These are phyloP conservation scores for Rhodinocichla rosea DNA, from an alignment of 2,113 vertebrate genomes.

Conservation along the genomic window DNA sequence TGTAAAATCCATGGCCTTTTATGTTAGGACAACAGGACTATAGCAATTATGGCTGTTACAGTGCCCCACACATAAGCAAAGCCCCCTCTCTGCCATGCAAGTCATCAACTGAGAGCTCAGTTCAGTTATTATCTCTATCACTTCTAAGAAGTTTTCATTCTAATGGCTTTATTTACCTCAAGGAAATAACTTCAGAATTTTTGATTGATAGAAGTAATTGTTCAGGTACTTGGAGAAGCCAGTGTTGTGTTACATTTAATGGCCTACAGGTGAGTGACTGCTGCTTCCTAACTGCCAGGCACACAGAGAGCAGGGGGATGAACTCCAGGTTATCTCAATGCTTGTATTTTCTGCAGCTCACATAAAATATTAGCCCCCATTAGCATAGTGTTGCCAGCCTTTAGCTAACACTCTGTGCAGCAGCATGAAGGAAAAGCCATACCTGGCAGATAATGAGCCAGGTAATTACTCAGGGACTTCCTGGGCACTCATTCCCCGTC, in stretches of 20 bases:
- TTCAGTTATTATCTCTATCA: not conserved
- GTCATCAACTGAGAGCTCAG: not conserved
- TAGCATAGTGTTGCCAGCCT: not conserved
- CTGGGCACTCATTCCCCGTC: not conserved
- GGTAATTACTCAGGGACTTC: not conserved
- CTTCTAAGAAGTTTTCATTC: not conserved
- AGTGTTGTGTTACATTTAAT: not conserved
- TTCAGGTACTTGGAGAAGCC: not conserved
- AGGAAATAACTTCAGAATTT: not conserved
- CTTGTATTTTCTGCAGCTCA: not conserved
- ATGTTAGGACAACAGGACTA: slow-evolving; percentile 28
- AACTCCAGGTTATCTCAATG: not conserved
- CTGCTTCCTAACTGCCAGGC: not conserved
- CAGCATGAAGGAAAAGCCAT: not conserved
- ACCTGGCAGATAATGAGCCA: not conserved
- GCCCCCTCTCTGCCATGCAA: not conserved
- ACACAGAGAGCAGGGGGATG: not conserved
- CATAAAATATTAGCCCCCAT: not conserved
- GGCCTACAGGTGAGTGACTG: not conserved
- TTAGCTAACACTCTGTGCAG: not conserved
- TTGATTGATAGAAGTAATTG: not conserved
- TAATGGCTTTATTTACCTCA: not conserved
- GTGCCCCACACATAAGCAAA: not conserved
- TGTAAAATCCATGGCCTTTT: slow-evolving; percentile 12
- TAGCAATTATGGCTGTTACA: not conserved